These are phyloP conservation scores for Liposcelis brunnea DNA, from an alignment of 2,888 invertebrate genomes.

Conservation along the genomic window DNA sequence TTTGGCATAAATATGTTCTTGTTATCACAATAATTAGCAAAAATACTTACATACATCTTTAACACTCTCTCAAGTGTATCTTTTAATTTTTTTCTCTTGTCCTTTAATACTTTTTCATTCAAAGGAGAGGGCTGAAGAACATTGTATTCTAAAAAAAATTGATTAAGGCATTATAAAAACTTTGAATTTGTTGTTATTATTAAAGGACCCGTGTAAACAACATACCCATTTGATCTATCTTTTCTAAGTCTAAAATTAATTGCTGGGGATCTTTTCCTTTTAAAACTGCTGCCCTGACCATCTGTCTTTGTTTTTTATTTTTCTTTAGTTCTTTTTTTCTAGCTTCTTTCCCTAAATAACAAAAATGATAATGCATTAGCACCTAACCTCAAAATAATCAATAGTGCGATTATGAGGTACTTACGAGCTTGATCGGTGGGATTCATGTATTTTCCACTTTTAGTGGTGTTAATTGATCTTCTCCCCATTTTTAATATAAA, in stretches of 20 bases:
- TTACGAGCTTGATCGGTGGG: conserved; percentile 97
- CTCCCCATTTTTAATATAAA: conserved; percentile 60
- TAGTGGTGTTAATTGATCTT: conserved; percentile 94
- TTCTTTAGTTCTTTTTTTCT: conserved; percentile 94
- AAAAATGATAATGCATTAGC: conserved; percentile 9
- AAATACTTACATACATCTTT: conserved; percentile 79
- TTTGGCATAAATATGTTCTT: too few species aligned
- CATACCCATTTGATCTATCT: conserved; percentile 95
- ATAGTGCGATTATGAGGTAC: conserved; percentile 27
- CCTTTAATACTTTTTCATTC: conserved; percentile 91
- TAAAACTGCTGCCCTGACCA: conserved; percentile 89
- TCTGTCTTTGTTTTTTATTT: conserved; percentile 91
- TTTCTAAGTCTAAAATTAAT: conserved; percentile 87
- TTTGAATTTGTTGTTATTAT: conserved; percentile 6
- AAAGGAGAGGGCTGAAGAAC: conserved; percentile 85
- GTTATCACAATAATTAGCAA: conserved; percentile 10
- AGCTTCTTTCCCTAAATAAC: conserved; percentile 73
- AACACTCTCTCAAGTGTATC: conserved; percentile 90
- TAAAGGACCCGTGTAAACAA: conserved; percentile 13
- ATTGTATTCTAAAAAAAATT: conserved; percentile 60
- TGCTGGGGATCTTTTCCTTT: conserved; percentile 96
- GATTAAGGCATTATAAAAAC: neutral
- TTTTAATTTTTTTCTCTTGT: conserved; percentile 86
- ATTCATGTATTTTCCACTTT: conserved; percentile 99
- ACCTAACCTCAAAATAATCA: conserved; percentile 2